These are phyloP conservation scores for Sarcophaga caerulescens DNA, from an alignment of 2,888 invertebrate species.

Conservation along the genomic window DNA sequence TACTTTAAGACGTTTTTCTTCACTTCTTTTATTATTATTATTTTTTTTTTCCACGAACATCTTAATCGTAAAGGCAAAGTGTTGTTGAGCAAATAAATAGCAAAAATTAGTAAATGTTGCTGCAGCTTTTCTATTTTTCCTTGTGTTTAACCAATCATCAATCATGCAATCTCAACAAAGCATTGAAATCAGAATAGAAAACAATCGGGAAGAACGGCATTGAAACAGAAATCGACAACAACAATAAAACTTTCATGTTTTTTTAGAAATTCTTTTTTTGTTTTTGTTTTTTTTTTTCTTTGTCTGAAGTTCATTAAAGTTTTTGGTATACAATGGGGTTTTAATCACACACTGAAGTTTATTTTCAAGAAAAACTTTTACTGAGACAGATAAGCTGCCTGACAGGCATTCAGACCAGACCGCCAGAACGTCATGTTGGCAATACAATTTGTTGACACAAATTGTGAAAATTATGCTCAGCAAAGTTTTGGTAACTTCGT, in stretches of 20 bases:
- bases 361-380: conserved; percentile 54
- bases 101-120: not conserved
- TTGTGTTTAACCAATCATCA: conserved; percentile 52
- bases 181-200: conserved; percentile 30
- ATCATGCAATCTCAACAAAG: conserved; percentile 31
- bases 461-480: conserved; percentile 36
- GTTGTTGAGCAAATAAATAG: conserved; percentile 28
- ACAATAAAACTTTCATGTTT: conserved; percentile 30
- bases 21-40: not conserved
- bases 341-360: conserved; percentile 56
- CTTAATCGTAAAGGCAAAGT: conserved; percentile 9
- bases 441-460: conserved; percentile 21
- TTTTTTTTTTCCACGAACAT: not conserved
- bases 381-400: not conserved
- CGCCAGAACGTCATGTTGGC: too few species aligned
- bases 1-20: conserved; percentile 49
- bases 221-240: not conserved
- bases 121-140: too few species aligned
- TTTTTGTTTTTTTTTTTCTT: conserved; percentile 6
- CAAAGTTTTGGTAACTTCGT: conserved; percentile 45
- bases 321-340: not conserved
- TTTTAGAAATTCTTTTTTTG: conserved; percentile 16
- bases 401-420: not conserved
- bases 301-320: conserved; percentile 35
- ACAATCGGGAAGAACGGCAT: conserved; percentile 27